Evolutionary conservation across 2,888 invertebrate species (phyloP), one percentile per base, ranked within the genome.

Genomic region (Polylopha cassiicola): DNA sequence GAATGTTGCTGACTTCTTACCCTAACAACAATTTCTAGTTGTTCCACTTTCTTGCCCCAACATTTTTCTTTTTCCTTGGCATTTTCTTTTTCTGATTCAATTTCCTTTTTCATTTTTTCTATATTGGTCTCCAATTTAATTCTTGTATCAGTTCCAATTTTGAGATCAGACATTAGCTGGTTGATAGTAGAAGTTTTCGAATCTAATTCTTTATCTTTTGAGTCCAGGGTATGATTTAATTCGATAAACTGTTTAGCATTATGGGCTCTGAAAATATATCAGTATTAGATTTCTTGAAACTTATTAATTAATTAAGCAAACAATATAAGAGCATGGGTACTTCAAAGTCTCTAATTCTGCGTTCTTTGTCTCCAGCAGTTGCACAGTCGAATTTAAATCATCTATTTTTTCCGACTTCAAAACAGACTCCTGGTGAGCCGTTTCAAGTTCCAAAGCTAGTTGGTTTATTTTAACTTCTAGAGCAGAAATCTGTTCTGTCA

Each of bases 111-210:
- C 2, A 51, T 16, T 33, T 46, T 56, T 38, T 58, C 50, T 21
- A 68, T 43, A 7, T 44, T 43, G 1, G 22, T 48, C 29, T 67
- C 64, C 3, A 57, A 37, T 9, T 57, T 58, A 5, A 52, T 55
- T 3, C 56, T 48, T 2, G 55, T 49, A 15, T 69, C 65, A 0
- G 55, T 50, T 6, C 53, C 56, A 2, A 37, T 49, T 33, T 61
- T 57, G 10, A 72, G 50, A 18, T 73, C 65, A 0, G 57, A 53
- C 64, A 67, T 70, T 7, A 75, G 53, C 5, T 60, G 54, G 8
- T 50, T 50, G 31, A 69, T 62, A 2, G 66, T 55, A 1, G 48
- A 44, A 0, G 59, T 53, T 17, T 65, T 64, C 0, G 47, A 48
- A 33, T 59, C 56, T 9, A 68, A 39, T 4, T 69, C 69, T 15